Base-by-base conservation (phyloP, 2,888 invertebrate species). In the Xylota segnis region DNA sequence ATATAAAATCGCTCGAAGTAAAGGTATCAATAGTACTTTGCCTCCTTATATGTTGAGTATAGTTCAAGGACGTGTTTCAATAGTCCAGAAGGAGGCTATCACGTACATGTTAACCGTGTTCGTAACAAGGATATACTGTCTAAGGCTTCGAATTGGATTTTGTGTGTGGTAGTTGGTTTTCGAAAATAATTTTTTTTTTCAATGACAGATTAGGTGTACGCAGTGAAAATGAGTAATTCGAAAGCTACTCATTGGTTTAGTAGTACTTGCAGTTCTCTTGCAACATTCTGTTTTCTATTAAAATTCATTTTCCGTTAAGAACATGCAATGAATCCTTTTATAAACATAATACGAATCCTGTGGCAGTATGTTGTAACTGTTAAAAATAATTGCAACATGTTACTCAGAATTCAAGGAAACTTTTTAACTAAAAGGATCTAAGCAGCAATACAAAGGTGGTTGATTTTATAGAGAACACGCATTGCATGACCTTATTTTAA, bases 21-120 rank as follows among this genome's bases (percentile, higher is more conserved):
- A 58, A 66, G 65, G 37, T 72, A 65, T 72, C 72, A 52, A 72
- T 71, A 79, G 40, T 50, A 56, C 63, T 71, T 58, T 54, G 50
- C 37, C 71, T 65, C 32, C 29, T 72, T 58, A 40, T 45, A 32
- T 40, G 54, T 23, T 65, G 65, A 59, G 18, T 52, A 52, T 59
- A 72, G 72, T 79, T 79, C 72, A 79, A 79, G 79, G 79, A 72
- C 52, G 65, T 66, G 43, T 72, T 79, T 59, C 23, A 68, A 45
- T 47, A 59, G 37, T 52, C 59, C 65, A 72, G 29, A 58, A 66
- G 43, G 59, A 58, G 18, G 12, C 40, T 61, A 54, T 68, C 72
- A 81, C 70, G 47, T 75, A 68, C 70, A 76, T 75, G 63, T 58
- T 70, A 58, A 71, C 75, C 75, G 68, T 56, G 56, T 76, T 58